These are phyloP conservation scores for Aphis gossypii DNA, from an alignment of 1,140 invertebrate species.

Conservation along the genomic window DNA sequence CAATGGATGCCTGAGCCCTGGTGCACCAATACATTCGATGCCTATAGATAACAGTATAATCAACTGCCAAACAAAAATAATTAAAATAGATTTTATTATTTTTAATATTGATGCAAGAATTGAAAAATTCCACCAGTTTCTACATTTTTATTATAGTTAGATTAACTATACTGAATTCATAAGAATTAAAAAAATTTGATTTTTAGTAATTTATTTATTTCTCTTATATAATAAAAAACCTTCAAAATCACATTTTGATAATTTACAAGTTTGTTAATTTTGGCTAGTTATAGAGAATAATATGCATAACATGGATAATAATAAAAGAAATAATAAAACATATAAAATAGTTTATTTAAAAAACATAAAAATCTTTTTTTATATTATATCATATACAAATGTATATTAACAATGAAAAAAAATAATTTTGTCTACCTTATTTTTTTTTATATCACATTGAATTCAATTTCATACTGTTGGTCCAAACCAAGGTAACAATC, in stretches of 20 bases:
- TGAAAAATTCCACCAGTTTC: background rate
- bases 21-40: background rate
- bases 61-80: background rate
- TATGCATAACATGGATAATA: background rate
- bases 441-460: constrained; percentile 65
- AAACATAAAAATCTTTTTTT: background rate
- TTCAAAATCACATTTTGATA: too few species aligned
- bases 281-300: background rate
- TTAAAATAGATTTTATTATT: background rate
- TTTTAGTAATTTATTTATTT: background rate
- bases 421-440: background rate
- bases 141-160: background rate
- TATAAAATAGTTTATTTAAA: background rate
- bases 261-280: background rate
- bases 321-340: background rate
- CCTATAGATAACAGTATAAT: background rate
- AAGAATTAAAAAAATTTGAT: background rate
- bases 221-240: too few species aligned
- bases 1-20: background rate
- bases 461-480: constrained; percentile 84
- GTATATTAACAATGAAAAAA: background rate
- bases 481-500: constrained; percentile 95
- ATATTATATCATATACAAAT: background rate
- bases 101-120: too few species aligned
- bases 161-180: background rate